Evolutionary conservation across 2,113 vertebrate genomes (phyloP).

Genomic region (Papio anubis): DNA sequence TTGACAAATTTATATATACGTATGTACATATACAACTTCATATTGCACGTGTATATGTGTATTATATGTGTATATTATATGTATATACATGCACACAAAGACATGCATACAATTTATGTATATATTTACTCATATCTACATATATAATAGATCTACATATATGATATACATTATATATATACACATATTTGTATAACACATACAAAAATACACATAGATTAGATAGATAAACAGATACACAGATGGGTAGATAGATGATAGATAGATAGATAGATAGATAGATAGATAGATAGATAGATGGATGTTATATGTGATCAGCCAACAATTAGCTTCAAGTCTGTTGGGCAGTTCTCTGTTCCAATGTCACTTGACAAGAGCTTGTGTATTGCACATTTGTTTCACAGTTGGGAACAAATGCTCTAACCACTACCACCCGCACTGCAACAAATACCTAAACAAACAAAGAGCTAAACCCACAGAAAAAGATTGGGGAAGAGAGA

Average conservation of each 20-base stretch:
- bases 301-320: background rate
- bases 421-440: background rate
- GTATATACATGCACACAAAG: background rate
- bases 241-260: background rate
- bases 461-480: background rate
- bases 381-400: background rate
- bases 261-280: background rate
- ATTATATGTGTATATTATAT: background rate
- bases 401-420: background rate
- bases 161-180: too few species aligned
- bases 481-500: background rate
- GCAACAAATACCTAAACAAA: constrained; percentile 2
- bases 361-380: background rate
- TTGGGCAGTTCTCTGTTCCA: background rate
- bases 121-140: background rate
- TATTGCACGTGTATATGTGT: background rate
- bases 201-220: too few species aligned
- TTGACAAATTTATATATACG: background rate
- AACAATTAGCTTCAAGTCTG: background rate
- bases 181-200: background rate
- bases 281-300: background rate
- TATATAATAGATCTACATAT: background rate
- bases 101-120: background rate
- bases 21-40: background rate
- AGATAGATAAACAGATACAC: too few species aligned